phyloP scores from a whole-genome alignment of 2,113 vertebrate species.

The Jacana jacana region DNA sequence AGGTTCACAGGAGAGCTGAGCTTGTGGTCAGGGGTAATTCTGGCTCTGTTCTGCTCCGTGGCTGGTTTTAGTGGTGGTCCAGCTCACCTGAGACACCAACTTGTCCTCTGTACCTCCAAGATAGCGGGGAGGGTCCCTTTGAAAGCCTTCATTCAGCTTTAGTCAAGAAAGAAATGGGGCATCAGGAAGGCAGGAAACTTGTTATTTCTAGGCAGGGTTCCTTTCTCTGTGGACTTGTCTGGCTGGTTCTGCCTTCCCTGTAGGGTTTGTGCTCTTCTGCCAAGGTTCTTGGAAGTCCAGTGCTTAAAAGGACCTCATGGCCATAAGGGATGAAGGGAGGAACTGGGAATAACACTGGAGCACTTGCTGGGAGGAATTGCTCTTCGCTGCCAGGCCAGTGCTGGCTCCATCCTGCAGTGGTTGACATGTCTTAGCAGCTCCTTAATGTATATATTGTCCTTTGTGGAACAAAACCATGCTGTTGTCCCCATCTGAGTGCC shows the following conservation, averaged over 20 bases:
- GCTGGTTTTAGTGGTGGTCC: background rate
- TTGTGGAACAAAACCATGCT: background rate
- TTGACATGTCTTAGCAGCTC: background rate
- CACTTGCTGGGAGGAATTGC: background rate
- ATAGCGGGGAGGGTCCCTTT: background rate
- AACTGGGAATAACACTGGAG: background rate
- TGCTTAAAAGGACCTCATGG: background rate
- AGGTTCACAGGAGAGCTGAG: background rate
- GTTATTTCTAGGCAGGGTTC: background rate
- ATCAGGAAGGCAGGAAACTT: background rate
- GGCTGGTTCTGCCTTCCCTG: background rate
- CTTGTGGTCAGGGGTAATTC: background rate
- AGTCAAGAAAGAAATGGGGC: background rate
- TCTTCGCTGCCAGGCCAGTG: background rate
- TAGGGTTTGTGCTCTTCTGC: background rate
- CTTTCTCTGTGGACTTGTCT: background rate
- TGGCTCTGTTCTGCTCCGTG: background rate
- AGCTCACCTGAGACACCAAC: background rate
- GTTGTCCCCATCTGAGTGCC: background rate
- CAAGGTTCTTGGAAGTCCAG: background rate
- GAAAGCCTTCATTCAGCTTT: background rate
- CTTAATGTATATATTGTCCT: background rate
- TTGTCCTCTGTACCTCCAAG: accelerated
- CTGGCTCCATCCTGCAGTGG: background rate
- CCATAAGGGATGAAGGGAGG: background rate